Conservation (phyloP, 2,113 vertebrate genomes). For the Jacana jacana region DNA sequence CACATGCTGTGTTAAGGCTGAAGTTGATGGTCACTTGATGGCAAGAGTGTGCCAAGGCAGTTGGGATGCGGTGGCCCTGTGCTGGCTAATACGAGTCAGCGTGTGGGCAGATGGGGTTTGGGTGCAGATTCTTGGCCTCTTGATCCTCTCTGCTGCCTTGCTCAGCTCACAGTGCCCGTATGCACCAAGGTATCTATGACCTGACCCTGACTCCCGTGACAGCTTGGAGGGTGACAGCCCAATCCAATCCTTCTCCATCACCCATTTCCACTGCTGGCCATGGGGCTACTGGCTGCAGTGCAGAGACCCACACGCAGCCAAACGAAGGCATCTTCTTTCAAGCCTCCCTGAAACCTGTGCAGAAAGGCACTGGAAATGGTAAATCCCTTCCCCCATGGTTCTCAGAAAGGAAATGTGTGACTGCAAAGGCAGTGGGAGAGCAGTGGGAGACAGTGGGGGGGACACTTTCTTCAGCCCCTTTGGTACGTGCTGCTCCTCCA, state of each 20-base stretch:
- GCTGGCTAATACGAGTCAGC: neutral
- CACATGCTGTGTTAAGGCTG: neutral
- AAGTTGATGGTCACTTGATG: neutral
- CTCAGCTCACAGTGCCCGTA: accelerated
- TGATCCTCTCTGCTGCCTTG: accelerated
- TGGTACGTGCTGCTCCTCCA: neutral
- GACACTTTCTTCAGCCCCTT: neutral
- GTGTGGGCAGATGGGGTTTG: neutral
- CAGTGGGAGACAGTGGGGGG: accelerated
- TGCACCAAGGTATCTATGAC: neutral
- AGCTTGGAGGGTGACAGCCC: neutral
- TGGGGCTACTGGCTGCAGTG: neutral
- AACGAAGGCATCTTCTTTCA: neutral
- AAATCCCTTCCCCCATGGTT: neutral
- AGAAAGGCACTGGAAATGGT: neutral
- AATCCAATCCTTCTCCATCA: neutral
- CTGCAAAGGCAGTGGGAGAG: neutral
- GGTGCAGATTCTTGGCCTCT: neutral
- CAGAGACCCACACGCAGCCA: accelerated
- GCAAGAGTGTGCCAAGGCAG: neutral
- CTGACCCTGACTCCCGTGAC: neutral
- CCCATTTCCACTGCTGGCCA: neutral
- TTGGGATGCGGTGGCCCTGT: neutral
- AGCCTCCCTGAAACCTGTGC: neutral
- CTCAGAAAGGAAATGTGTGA: neutral